Evolutionary conservation across 2,888 invertebrate species (phyloP), one percentile per base, ranked within the genome.

Genomic region (Hypolimnas misippus): DNA sequence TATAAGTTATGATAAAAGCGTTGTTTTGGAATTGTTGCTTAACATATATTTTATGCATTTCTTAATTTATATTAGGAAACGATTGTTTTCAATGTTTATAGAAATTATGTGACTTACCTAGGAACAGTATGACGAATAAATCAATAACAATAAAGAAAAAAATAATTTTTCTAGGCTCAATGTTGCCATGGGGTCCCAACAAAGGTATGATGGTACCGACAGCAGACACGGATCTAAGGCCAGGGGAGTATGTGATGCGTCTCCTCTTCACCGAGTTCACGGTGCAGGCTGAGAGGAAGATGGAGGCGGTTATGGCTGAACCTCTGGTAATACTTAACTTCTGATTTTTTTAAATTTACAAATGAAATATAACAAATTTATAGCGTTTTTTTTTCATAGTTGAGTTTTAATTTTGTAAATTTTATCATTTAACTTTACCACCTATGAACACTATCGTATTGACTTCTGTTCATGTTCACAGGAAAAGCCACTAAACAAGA

Each of bases 191-290:
- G 97, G 97, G 97, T 50, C 94, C 95, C 4, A 94, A 95, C 75
- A 96, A 96, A 78, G 96, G 96, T 68, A 88, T 94, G n/a, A 81
- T 90, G 31, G 87, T 93, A 63, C 82, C 93, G 40, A 87, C 91
- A 21, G 81, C 86, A 8, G 95, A 96, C 77, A 93, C 94, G 74
- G 94, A 95, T 75, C 88, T 96, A 14, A 93, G 97, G 63, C 98
- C 98, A 0, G 99, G 99, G 10, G 98, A 99, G 87, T 99, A 96
- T 88, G 98, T 99, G 0, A 98, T 99, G 96, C 94, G 98, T 65
- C 96, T 97, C 49, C 93, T 99, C 1, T 98, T 99, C 81, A 95
- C 97, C 0, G 99, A 99, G 86, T 99, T 99, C 79, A 98, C 98
- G 0, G 93, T 96, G 1, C 96, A 98, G 76, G 98, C 98, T 0